Conservation (phyloP, 2,113 vertebrate species). For the Forbesichthys papilliferus region DNA sequence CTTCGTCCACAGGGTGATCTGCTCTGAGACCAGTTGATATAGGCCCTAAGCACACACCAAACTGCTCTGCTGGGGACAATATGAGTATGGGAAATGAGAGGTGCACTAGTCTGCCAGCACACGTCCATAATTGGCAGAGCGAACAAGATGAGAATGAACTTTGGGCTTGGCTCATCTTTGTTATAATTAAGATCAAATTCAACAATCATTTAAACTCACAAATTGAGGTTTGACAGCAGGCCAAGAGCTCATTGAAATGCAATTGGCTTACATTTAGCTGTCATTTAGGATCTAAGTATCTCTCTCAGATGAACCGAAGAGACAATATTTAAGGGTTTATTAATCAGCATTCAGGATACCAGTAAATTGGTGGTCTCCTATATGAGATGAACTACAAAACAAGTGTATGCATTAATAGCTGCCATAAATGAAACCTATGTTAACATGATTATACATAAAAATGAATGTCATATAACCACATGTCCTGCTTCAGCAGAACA, state of each 20-base stretch:
- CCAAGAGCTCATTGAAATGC: slow-evolving; percentile 71
- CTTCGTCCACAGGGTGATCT: slow-evolving; percentile 68
- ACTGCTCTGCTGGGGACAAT: slow-evolving; percentile 72
- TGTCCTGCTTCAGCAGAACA: not conserved
- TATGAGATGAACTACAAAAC: no score
- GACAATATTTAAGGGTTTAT: slow-evolving; percentile 39
- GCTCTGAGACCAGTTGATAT: slow-evolving; percentile 54
- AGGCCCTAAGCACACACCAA: slow-evolving; percentile 51
- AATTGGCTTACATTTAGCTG: slow-evolving; percentile 57
- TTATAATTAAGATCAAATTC: slow-evolving; percentile 76
- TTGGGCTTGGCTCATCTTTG: slow-evolving; percentile 64
- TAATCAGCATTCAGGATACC: slow-evolving; percentile 58
- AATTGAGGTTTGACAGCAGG: slow-evolving; percentile 73
- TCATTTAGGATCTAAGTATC: slow-evolving; percentile 49
- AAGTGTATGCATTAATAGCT: no score
- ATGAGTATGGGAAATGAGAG: slow-evolving; percentile 64
- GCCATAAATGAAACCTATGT: not conserved
- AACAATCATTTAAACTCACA: slow-evolving; percentile 70
- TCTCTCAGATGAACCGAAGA: slow-evolving; percentile 37
- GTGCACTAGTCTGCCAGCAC: slow-evolving; percentile 46
- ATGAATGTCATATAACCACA: not conserved
- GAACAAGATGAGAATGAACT: slow-evolving; percentile 71
- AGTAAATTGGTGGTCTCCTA: slow-evolving; percentile 33
- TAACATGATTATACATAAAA: not conserved
- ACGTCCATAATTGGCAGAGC: slow-evolving; percentile 69